Percentiles rank a stretch among this genome's conserved stretches.
phyloP scores from a whole-genome alignment of 37 sponge, comb jelly and placozoan species.

The Axinella damicornis region DNA sequence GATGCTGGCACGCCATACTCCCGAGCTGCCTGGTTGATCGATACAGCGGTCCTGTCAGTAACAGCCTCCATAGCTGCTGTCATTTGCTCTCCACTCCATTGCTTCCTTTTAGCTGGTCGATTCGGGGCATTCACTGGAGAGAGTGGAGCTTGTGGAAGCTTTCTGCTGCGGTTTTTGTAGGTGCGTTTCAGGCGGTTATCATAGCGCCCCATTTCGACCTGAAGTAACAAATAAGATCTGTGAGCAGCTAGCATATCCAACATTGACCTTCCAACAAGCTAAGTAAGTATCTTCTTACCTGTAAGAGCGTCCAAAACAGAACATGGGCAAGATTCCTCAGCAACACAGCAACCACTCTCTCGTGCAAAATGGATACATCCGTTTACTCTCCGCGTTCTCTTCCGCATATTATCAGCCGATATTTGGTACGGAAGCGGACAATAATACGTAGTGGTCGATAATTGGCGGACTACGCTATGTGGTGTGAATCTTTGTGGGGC shows the following conservation, averaged over 20 bases:
- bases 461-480: slow-evolving; percentile 24
- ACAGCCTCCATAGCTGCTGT: not conserved
- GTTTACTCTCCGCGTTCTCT: not conserved
- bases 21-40: slow-evolving; percentile 19
- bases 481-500: too few relatives aligned
- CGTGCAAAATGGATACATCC: not conserved
- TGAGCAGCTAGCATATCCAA: too few relatives aligned
- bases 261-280: not conserved
- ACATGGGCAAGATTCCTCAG: not conserved
- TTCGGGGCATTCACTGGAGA: not conserved
- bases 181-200: too few relatives aligned
- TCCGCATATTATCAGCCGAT: not conserved
- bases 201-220: too few relatives aligned
- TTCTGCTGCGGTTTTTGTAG: too few relatives aligned
- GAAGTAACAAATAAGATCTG: too few relatives aligned
- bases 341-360: not conserved
- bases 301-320: too few relatives aligned
- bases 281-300: not conserved
- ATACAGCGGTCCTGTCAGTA: not conserved
- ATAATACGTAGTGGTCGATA: slow-evolving; percentile 31
- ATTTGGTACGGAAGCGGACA: not conserved
- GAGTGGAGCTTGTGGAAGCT: too few relatives aligned
- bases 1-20: not conserved
- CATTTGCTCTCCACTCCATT: slow-evolving; percentile 36
- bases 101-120: not conserved